These are phyloP conservation scores for Eurosta solidaginis DNA, from an alignment of 1,140 invertebrate species.

Conservation along the genomic window DNA sequence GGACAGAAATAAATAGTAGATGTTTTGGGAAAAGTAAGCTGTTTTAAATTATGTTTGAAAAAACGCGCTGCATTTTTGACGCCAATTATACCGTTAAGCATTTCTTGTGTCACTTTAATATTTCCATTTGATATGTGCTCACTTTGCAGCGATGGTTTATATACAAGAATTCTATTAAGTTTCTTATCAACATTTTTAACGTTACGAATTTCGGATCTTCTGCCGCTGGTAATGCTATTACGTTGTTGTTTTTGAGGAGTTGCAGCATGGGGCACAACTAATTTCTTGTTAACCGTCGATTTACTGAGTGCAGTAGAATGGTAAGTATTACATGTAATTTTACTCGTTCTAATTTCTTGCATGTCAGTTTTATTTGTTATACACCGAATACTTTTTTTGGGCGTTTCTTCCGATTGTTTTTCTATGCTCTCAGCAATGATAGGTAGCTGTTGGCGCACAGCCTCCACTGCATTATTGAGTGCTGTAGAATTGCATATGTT, in stretches of 20 bases:
- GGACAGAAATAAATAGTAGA: slow-evolving; percentile 50
- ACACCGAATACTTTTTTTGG: no score
- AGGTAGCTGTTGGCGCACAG: neutral
- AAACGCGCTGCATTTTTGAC: slow-evolving; percentile 41
- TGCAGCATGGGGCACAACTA: no score
- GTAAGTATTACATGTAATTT: no score
- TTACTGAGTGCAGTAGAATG: no score
- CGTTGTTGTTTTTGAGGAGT: no score
- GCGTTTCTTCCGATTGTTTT: no score
- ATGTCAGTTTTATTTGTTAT: no score
- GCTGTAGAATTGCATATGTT: slow-evolving; percentile 2
- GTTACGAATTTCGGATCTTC: no score
- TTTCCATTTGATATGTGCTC: neutral
- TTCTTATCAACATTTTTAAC: neutral
- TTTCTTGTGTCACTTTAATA: slow-evolving; percentile 44
- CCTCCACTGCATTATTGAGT: neutral
- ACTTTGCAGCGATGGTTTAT: neutral
- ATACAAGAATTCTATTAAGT: neutral
- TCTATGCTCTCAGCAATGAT: neutral
- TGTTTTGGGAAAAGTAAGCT: slow-evolving; percentile 41
- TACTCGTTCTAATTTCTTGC: no score
- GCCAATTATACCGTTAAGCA: slow-evolving; percentile 44
- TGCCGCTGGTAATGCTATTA: no score
- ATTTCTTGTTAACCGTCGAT: no score
- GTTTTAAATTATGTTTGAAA: slow-evolving; percentile 46